Evolutionary conservation across 2,888 invertebrate genomes (phyloP).

Genomic region (Hylaea fasciaria): DNA sequence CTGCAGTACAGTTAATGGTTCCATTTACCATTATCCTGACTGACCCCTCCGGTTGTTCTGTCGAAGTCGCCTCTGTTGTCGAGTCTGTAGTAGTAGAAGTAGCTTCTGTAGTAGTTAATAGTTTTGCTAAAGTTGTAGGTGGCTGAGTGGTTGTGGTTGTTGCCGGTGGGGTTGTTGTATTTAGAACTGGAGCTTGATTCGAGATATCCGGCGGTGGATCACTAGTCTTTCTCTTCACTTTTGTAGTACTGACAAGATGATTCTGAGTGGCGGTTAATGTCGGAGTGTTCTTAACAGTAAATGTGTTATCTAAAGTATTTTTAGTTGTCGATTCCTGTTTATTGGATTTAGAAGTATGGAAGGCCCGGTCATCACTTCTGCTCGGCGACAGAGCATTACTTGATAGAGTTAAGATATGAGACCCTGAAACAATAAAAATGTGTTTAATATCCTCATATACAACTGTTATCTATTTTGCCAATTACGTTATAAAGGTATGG

Average conservation of each 20-base stretch:
- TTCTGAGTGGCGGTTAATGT: conserved; percentile 52
- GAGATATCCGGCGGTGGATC: conserved; percentile 48
- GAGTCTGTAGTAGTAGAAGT: conserved; percentile 36
- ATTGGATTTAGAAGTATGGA: conserved; percentile 55
- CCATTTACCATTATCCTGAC: conserved; percentile 75
- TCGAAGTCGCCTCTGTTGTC: conserved; percentile 48
- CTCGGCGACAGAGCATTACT: conserved; percentile 55
- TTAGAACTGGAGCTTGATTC: conserved; percentile 19
- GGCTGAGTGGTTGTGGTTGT: conserved; percentile 44
- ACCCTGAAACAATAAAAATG: conserved; percentile 50
- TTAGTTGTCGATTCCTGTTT: conserved; percentile 62
- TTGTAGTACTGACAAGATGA: conserved; percentile 58
- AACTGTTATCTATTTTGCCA: too few species aligned
- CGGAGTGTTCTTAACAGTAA: conserved; percentile 53
- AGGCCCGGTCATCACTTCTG: conserved; percentile 62
- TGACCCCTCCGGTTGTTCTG: conserved; percentile 69
- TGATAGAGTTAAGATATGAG: conserved; percentile 38
- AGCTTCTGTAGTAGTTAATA: conserved; percentile 33
- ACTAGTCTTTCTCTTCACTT: conserved; percentile 71
- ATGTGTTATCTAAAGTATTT: conserved; percentile 48
- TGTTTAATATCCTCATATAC: too few species aligned
- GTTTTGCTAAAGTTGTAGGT: conserved; percentile 39
- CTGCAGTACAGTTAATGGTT: conserved; percentile 78
- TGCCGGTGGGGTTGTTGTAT: conserved; percentile 35
- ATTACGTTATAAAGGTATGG: too few species aligned